A percentile compares a stretch with the other conserved stretches of the same genome.
Conservation (phyloP, 2,113 vertebrate genomes). For the Herpailurus yagouaroundi region DNA sequence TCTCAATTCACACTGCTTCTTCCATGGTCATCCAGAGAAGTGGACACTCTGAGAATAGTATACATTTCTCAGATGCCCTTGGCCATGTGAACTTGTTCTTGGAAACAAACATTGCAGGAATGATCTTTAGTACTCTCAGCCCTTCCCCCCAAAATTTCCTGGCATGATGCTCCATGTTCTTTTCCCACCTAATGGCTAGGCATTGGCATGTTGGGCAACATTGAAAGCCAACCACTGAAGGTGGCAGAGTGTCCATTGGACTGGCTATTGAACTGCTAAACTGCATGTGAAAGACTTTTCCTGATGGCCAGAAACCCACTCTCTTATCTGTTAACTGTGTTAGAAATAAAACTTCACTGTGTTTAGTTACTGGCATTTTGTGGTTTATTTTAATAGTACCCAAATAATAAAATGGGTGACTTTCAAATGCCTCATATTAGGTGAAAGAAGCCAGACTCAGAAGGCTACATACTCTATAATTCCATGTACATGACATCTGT, state of each 20-base stretch:
- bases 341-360: not conserved
- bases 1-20: not conserved
- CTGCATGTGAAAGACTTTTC: not conserved
- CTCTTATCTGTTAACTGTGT: not conserved
- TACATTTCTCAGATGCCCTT: not conserved
- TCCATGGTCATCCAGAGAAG: not conserved
- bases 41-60: not conserved
- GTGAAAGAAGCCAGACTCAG: not conserved
- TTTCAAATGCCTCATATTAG: too few species aligned
- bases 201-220: fast-evolving
- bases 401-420: not conserved
- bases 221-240: not conserved
- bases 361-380: not conserved
- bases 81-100: not conserved
- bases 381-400: not conserved
- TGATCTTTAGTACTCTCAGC: not conserved
- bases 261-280: not conserved
- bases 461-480: not conserved
- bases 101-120: not conserved
- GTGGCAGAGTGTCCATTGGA: fast-evolving
- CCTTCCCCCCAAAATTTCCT: not conserved
- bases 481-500: too few species aligned
- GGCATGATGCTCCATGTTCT: too few species aligned
- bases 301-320: not conserved
- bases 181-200: not conserved